A percentile compares a stretch with the other conserved stretches of the same genome.
These are phyloP conservation scores for Calliphora vomitoria DNA, from an alignment of 2,888 invertebrate species.

Conservation along the genomic window DNA sequence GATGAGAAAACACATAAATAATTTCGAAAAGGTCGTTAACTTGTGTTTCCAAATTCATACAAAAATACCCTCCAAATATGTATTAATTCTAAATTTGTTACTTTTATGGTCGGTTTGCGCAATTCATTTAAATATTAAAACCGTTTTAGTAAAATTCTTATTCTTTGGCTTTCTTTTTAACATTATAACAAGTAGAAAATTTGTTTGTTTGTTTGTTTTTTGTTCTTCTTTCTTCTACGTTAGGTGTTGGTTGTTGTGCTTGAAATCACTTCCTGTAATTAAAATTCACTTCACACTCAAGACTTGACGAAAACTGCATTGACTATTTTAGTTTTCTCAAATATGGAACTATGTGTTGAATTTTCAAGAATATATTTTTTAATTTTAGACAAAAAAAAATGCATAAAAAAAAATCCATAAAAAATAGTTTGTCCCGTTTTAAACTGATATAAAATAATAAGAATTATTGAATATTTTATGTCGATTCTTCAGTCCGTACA, in stretches of 20 bases:
- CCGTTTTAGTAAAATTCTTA: neutral
- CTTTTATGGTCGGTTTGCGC: neutral
- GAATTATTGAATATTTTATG: neutral
- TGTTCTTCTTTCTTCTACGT: slow-evolving; percentile 22
- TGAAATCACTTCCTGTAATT: slow-evolving; percentile 70
- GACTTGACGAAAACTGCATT: slow-evolving; percentile 44
- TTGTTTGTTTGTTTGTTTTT: slow-evolving; percentile 15
- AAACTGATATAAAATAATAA: neutral
- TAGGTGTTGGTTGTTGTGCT: slow-evolving; percentile 51
- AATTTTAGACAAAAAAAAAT: neutral
- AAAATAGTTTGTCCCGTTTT: slow-evolving; percentile 20
- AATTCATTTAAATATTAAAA: slow-evolving; percentile 12
- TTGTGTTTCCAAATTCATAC: neutral
- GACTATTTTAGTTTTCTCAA: slow-evolving; percentile 45
- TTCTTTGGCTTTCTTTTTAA: slow-evolving; percentile 8
- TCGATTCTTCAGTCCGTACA: too few species aligned
- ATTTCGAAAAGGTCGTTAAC: slow-evolving; percentile 5
- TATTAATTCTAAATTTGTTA: neutral
- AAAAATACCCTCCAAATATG: neutral
- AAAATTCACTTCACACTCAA: slow-evolving; percentile 65
- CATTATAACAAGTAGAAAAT: neutral
- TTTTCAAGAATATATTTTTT: slow-evolving; percentile 1
- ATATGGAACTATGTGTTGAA: slow-evolving; percentile 29
- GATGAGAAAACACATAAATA: neutral
- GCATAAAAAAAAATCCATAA: slow-evolving; percentile 20